These are phyloP conservation scores for Drosophila guanche DNA, from an alignment of 1,140 invertebrate species.

Conservation along the genomic window DNA sequence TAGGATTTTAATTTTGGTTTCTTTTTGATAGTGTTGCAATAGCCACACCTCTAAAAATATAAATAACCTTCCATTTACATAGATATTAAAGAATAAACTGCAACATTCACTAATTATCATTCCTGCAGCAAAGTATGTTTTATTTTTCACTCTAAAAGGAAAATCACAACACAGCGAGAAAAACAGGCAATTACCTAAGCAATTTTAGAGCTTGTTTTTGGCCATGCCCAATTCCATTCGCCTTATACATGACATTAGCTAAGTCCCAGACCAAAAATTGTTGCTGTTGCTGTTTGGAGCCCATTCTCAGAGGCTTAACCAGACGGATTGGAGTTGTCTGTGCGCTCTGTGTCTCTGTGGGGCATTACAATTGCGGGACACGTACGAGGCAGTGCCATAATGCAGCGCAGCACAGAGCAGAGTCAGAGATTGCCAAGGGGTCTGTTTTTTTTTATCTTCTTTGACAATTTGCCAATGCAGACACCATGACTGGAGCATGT, in stretches of 20 bases:
- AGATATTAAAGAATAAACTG: too few relatives aligned
- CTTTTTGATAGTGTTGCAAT: too few relatives aligned
- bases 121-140: too few relatives aligned
- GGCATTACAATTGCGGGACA: slow-evolving; percentile 34
- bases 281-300: slow-evolving; percentile 36
- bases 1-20: too few relatives aligned
- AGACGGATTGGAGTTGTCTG: slow-evolving; percentile 40
- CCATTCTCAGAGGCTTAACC: slow-evolving; percentile 21
- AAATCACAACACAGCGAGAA: background rate
- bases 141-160: too few relatives aligned
- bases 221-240: slow-evolving; percentile 21
- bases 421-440: too few relatives aligned
- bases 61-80: too few relatives aligned
- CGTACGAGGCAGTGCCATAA: slow-evolving; percentile 39
- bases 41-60: too few relatives aligned
- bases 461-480: slow-evolving; percentile 45
- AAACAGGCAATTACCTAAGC: slow-evolving; percentile 14
- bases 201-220: slow-evolving; percentile 1
- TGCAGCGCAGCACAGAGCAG: slow-evolving; percentile 22
- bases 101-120: too few relatives aligned
- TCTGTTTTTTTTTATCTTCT: slow-evolving; percentile 2
- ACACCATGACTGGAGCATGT: background rate
- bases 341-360: slow-evolving; percentile 13
- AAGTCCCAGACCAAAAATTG: slow-evolving; percentile 39
- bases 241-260: slow-evolving; percentile 35